Conservation (phyloP, 2,888 invertebrate species). For the Acanthosepion lycidas region DNA sequence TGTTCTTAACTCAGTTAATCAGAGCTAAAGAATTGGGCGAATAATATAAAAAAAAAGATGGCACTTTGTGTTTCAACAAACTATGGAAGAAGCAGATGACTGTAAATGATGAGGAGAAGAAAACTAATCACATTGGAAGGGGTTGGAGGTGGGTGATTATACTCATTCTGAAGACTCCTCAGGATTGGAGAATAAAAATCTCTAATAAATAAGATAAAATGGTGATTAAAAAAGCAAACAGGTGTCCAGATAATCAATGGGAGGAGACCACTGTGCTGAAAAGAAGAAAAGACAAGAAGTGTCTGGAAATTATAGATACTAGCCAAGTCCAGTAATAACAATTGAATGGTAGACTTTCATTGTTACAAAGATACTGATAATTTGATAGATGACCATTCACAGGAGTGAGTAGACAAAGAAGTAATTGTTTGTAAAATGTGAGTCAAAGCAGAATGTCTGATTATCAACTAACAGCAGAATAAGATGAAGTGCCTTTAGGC, state of each 20-base stretch:
- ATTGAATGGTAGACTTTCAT: background rate
- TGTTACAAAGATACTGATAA: constrained; percentile 1
- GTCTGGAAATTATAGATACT: background rate
- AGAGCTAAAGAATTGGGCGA: background rate
- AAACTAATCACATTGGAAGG: background rate
- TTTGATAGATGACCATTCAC: background rate
- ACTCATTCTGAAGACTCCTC: background rate
- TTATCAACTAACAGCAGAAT: too few species aligned
- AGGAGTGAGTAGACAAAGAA: background rate
- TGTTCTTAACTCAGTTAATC: background rate
- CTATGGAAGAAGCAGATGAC: background rate
- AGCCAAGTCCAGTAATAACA: background rate
- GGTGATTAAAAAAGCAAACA: constrained; percentile 33
- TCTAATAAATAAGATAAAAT: background rate
- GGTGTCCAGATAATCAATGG: background rate
- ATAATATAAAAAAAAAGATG: background rate
- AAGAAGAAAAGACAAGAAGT: background rate
- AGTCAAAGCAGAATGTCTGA: background rate
- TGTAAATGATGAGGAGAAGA: background rate
- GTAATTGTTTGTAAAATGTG: too few species aligned
- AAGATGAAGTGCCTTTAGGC: too few species aligned
- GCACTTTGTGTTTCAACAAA: background rate
- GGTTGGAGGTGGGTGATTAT: background rate
- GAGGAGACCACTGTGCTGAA: background rate
- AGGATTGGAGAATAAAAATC: background rate